Evolutionary conservation across 2,113 vertebrate genomes (phyloP), one percentile per base, ranked within the genome.

Genomic region (Caloenas nicobarica): DNA sequence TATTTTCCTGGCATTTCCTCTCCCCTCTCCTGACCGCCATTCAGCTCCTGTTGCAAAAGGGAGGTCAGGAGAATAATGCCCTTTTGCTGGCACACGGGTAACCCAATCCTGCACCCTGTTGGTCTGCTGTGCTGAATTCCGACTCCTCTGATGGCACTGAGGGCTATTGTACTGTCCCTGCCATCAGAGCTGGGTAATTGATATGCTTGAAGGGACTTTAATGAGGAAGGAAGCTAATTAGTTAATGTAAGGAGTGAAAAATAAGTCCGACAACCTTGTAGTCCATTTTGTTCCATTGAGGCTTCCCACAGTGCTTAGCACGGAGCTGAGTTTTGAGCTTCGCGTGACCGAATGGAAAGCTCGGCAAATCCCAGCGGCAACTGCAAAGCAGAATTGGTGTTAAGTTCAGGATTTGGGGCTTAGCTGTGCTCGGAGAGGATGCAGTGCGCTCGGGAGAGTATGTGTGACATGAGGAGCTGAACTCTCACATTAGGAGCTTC

Each of bases 181-280:
- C 95, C 96, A 93, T 95, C 87, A 88, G 93, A 97, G 81, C 95
- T 53, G 65, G 92, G 95, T 91, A 97, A 93, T 50, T 44, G 89
- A 91, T 96, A 82, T 95, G 89, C 96, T 96, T 91, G 97, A 95
- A 97, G 95, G 95, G 96, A 92, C 80, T 40, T 95, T 95, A 97
- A 96, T 96, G 95, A 96, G 92, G 79, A 90, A 93, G 89, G 94
- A 95, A 96, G 80, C 94, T 97, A 95, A 97, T 98, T 97, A 97
- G 96, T 97, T 97, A 97, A 97, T 97, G 95, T 87, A 93, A 96
- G 84, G 88, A 94, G 93, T 82, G 95, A 91, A 94, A 94, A 96
- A 93, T 97, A 97, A 97, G 91, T 88, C 95, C 5, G 4, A 38
- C 72, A 95, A 60, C 88, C 88, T 94, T 90, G 88, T 95, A 89